Conservation (phyloP, 1,140 invertebrate genomes). For the Zaprionus lachaisei region DNA sequence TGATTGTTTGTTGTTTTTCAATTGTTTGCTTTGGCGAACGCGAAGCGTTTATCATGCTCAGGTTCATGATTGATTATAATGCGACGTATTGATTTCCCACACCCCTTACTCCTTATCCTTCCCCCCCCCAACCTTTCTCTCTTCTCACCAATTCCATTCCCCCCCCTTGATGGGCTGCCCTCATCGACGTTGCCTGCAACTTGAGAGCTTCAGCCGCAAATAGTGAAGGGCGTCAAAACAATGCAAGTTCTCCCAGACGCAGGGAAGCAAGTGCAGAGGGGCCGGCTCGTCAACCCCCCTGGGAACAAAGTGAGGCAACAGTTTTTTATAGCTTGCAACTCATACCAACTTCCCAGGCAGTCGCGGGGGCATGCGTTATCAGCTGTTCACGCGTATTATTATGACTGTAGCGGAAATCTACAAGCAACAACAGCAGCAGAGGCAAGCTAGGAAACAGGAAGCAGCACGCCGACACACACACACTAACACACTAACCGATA, state of each 20-base stretch:
- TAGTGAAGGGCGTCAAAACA: slow-evolving; percentile 44
- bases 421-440: slow-evolving; percentile 39
- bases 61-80: slow-evolving; percentile 54
- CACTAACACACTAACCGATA: slow-evolving; percentile 69
- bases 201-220: slow-evolving; percentile 22
- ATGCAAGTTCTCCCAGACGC: slow-evolving; percentile 4
- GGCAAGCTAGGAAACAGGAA: slow-evolving; percentile 28
- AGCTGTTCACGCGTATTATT: slow-evolving; percentile 66
- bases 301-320: slow-evolving; percentile 34
- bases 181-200: slow-evolving; percentile 36
- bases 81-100: slow-evolving; percentile 35
- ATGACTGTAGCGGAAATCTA: slow-evolving; percentile 71
- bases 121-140: not conserved
- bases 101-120: not conserved
- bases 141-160: not conserved
- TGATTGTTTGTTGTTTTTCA: slow-evolving; percentile 42
- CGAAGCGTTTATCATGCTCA: slow-evolving; percentile 48
- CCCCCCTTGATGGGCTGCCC: not conserved
- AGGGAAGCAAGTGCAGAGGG: too few relatives aligned
- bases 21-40: slow-evolving; percentile 37
- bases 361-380: slow-evolving; percentile 53
- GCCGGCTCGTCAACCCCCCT: too few relatives aligned
- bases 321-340: slow-evolving; percentile 43
- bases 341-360: not conserved
- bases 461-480: slow-evolving; percentile 15